phyloP scores from a whole-genome alignment of 2,797 vertebrate species.

The Hozukius guyotensis region DNA sequence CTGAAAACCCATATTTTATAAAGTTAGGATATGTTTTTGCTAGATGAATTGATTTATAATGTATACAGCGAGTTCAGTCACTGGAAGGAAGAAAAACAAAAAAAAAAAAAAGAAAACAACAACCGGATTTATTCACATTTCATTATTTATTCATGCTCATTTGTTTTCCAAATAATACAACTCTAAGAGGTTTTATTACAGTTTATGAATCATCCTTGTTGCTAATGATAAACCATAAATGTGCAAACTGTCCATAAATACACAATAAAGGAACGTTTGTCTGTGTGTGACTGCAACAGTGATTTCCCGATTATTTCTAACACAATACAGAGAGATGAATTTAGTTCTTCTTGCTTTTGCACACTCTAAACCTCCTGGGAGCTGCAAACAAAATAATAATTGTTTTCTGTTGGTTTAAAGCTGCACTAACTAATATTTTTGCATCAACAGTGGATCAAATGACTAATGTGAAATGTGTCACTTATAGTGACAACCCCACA shows the following conservation, averaged over 20 bases:
- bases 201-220: conserved; percentile 70
- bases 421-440: background rate
- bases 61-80: conserved; percentile 74
- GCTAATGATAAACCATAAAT: conserved; percentile 77
- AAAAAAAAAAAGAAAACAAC: conserved; percentile 25
- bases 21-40: conserved; percentile 73
- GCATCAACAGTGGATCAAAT: background rate
- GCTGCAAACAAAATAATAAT: background rate
- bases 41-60: conserved; percentile 76
- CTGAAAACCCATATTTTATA: conserved; percentile 74
- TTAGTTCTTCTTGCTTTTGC: background rate
- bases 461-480: too few species aligned
- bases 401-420: conserved; percentile 16
- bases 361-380: background rate
- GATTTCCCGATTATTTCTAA: conserved; percentile 59
- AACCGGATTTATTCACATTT: conserved; percentile 57
- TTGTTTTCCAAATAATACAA: conserved; percentile 68
- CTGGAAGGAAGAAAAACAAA: conserved; percentile 60
- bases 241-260: conserved; percentile 81
- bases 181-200: conserved; percentile 65
- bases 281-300: conserved; percentile 78
- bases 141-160: conserved; percentile 75
- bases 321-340: background rate
- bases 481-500: too few species aligned
- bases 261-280: conserved; percentile 80